phyloP scores from a whole-genome alignment of 2,888 invertebrate species.

The Cheilosia soror region DNA sequence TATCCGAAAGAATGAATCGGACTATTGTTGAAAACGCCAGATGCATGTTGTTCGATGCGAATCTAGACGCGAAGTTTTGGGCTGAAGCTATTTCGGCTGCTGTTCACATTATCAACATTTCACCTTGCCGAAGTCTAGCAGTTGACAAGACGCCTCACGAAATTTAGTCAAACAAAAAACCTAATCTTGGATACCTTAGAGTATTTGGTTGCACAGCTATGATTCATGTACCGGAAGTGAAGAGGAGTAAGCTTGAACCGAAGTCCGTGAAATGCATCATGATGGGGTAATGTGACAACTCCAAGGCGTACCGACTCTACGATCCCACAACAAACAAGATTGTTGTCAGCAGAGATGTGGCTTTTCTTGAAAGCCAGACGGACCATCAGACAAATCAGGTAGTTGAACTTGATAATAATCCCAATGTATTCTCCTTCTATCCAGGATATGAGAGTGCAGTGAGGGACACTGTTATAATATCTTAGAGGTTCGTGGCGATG shows the following conservation, averaged over 20 bases:
- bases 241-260: constrained; percentile 28
- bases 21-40: constrained; percentile 68
- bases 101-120: not conserved
- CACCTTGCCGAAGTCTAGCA: not conserved
- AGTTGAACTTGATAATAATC: not conserved
- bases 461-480: too few species aligned
- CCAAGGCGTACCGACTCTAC: not conserved
- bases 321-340: not conserved
- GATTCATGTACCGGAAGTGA: constrained; percentile 46
- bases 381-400: not conserved
- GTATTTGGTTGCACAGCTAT: constrained; percentile 53
- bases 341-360: not conserved
- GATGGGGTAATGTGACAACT: not conserved
- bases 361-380: not conserved
- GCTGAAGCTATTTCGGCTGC: not conserved
- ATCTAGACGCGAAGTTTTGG: not conserved
- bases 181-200: constrained; percentile 16
- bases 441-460: too few species aligned
- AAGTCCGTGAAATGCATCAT: constrained; percentile 39
- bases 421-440: not conserved
- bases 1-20: constrained; percentile 70
- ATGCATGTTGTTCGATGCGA: constrained; percentile 64
- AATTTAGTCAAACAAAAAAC: not conserved
- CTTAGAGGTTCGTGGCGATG: too few species aligned
- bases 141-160: not conserved